Conservation (phyloP, 2,888 invertebrate species). For the Hypsopygia costalis region DNA sequence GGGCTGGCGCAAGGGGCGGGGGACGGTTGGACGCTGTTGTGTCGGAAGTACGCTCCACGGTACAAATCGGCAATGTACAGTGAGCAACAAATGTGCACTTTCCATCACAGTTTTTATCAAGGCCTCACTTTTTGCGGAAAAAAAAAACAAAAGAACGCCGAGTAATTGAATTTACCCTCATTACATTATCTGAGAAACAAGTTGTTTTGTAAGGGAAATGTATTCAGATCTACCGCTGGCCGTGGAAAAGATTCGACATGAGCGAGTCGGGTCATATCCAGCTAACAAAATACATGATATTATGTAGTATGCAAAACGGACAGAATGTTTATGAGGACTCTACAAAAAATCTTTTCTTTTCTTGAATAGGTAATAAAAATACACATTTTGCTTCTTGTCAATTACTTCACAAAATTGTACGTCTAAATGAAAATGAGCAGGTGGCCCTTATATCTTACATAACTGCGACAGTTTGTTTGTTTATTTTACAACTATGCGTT, state of each 20-base stretch:
- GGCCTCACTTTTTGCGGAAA: slow-evolving; percentile 34
- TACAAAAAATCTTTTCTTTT: no score
- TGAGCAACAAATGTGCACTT: slow-evolving; percentile 69
- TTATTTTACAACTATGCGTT: no score
- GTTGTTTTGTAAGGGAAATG: slow-evolving; percentile 38
- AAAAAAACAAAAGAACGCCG: slow-evolving; percentile 60
- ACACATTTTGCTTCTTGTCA: no score
- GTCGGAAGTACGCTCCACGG: slow-evolving; percentile 66
- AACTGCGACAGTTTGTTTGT: no score
- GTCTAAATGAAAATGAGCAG: no score
- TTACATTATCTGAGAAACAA: slow-evolving; percentile 66
- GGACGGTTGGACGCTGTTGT: slow-evolving; percentile 60
- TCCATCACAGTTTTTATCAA: slow-evolving; percentile 65
- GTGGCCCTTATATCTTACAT: no score
- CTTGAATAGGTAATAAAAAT: no score
- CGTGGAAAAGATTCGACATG: background rate
- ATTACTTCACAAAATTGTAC: no score
- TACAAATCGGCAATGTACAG: slow-evolving; percentile 71
- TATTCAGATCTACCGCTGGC: slow-evolving; percentile 27
- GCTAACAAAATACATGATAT: background rate
- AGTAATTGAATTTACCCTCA: slow-evolving; percentile 72
- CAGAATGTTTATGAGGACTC: background rate
- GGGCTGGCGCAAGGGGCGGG: slow-evolving; percentile 35
- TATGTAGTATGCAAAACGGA: background rate
- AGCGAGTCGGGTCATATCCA: slow-evolving; percentile 2